These are phyloP conservation scores for Tipula lateralis DNA, from an alignment of 2,888 invertebrate species.

Conservation along the genomic window DNA sequence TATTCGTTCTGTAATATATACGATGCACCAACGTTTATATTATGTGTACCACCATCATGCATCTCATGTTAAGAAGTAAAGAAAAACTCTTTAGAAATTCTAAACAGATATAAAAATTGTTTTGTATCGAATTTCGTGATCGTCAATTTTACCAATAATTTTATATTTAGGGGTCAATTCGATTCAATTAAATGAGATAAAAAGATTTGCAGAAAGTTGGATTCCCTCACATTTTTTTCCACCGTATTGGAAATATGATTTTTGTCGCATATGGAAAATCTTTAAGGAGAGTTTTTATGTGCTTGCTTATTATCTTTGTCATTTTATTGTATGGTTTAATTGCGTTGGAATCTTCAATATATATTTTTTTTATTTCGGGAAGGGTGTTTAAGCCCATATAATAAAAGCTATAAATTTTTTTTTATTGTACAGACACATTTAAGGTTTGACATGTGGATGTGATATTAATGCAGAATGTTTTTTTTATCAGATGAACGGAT, in stretches of 20 bases:
- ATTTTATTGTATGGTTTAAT: not conserved
- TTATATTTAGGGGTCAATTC: constrained; percentile 9
- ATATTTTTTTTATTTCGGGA: not conserved
- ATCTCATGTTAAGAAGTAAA: not conserved
- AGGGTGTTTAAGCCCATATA: not conserved
- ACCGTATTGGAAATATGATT: not conserved
- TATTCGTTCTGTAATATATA: not conserved
- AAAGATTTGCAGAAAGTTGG: not conserved
- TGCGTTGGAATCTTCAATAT: not conserved
- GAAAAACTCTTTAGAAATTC: not conserved
- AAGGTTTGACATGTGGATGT: constrained; percentile 19
- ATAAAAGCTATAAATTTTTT: not conserved
- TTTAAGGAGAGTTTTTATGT: not conserved
- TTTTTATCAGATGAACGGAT: not conserved
- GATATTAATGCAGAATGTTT: not conserved
- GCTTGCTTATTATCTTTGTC: constrained; percentile 4
- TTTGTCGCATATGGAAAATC: not conserved
- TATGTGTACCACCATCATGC: not conserved
- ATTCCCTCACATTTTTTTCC: not conserved
- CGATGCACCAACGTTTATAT: not conserved
- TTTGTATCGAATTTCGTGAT: not conserved
- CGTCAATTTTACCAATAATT: constrained; percentile 24
- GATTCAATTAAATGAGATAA: constrained; percentile 5
- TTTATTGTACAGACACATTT: not conserved
- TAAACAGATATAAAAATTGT: not conserved